Percentiles rank a stretch among this genome's conserved stretches.
Conservation (phyloP, 1,140 invertebrate species). For the Augochlora pura region DNA sequence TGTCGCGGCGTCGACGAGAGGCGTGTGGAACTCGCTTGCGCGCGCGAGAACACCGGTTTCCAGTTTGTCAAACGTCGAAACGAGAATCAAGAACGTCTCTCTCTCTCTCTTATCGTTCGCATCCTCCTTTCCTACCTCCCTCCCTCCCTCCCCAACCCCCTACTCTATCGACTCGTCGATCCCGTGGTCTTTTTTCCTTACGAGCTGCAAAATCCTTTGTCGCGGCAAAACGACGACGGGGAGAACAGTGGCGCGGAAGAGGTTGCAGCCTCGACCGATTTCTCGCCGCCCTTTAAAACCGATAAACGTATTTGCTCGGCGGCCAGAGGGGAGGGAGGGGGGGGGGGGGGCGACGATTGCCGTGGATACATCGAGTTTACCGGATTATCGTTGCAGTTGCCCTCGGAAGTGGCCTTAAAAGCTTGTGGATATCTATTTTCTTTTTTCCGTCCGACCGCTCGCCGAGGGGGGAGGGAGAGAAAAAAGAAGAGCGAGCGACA, state of each 20-base stretch:
- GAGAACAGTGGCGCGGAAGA: slow-evolving; percentile 3
- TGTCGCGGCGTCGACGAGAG: not conserved
- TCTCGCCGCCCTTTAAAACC: slow-evolving; percentile 44
- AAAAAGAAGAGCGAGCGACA: not conserved
- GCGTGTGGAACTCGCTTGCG: too few species aligned
- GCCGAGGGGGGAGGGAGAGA: too few species aligned
- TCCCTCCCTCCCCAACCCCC: too few species aligned
- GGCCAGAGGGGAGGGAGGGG: too few species aligned
- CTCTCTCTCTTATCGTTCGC: too few species aligned
- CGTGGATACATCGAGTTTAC: slow-evolving; percentile 44
- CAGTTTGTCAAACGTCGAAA: not conserved
- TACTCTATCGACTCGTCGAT: too few species aligned
- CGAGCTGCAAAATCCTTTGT: not conserved
- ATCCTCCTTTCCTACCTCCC: too few species aligned
- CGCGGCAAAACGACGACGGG: not conserved
- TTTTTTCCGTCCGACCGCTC: not conserved
- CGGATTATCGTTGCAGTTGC: slow-evolving; percentile 42
- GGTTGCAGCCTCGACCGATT: slow-evolving; percentile 13
- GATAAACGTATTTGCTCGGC: slow-evolving; percentile 57
- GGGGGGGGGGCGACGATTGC: slow-evolving; percentile 41
- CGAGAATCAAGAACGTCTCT: too few species aligned
- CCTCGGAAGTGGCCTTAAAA: slow-evolving; percentile 39
- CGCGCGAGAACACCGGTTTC: too few species aligned
- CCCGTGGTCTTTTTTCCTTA: not conserved
- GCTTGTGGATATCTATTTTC: slow-evolving; percentile 18